Evolutionary conservation across 1,140 invertebrate genomes (phyloP).

Genomic region (Lepeophtheirus salmonis): DNA sequence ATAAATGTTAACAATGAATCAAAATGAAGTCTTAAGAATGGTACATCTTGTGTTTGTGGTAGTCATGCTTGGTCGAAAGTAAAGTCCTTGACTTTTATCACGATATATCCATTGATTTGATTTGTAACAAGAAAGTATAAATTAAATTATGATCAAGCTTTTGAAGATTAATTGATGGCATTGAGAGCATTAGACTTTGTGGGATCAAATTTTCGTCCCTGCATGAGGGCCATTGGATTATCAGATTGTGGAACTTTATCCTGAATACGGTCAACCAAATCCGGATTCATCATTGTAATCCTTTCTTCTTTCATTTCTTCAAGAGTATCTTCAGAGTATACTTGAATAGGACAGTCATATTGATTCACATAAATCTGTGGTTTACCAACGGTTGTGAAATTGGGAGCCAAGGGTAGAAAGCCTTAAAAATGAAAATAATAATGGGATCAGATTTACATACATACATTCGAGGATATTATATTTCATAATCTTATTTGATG

Average conservation of each 20-base stretch:
- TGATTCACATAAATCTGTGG: conserved; percentile 7
- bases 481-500: too few relatives aligned
- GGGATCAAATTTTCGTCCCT: conserved; percentile 1
- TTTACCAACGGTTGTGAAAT: conserved; percentile 11
- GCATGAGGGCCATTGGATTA: conserved; percentile 2
- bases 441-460: too few relatives aligned
- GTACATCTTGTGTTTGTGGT: too few relatives aligned
- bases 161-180: background rate
- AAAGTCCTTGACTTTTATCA: too few relatives aligned
- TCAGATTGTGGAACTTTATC: background rate
- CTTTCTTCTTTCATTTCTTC: conserved; percentile 7
- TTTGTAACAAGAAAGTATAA: background rate
- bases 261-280: background rate
- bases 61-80: too few relatives aligned
- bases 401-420: background rate
- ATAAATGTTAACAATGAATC: too few relatives aligned
- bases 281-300: background rate
- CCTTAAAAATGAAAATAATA: conserved; percentile 1
- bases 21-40: too few relatives aligned
- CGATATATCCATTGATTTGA: too few relatives aligned
- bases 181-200: background rate
- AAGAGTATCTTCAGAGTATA: conserved; percentile 8
- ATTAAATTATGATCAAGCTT: background rate
- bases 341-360: conserved; percentile 13
- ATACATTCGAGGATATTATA: too few relatives aligned